These are phyloP conservation scores for Odontomachus brunneus DNA, from an alignment of 1,140 invertebrate species.

Conservation along the genomic window DNA sequence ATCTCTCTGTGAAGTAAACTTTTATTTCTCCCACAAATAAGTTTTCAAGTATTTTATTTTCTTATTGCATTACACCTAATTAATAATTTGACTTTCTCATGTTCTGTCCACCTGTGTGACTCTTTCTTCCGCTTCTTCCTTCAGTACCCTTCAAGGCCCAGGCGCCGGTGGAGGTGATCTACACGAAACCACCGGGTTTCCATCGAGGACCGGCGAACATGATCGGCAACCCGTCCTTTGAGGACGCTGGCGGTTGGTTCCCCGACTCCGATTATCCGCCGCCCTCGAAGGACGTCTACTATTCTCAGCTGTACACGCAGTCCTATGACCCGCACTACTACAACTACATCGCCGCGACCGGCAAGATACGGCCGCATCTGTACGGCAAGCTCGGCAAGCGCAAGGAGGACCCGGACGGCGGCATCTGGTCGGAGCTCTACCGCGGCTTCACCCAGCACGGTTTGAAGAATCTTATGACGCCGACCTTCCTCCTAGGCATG, in stretches of 20 bases:
- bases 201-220: slow-evolving; percentile 56
- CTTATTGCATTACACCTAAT: too few species aligned
- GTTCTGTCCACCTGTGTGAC: background rate
- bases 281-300: slow-evolving; percentile 76
- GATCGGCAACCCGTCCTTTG: slow-evolving; percentile 69
- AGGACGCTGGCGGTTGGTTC: slow-evolving; percentile 75
- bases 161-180: slow-evolving; percentile 77
- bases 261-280: slow-evolving; percentile 72
- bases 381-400: slow-evolving; percentile 79
- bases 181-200: slow-evolving; percentile 79
- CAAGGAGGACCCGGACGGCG: slow-evolving; percentile 66
- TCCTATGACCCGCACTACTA: slow-evolving; percentile 84
- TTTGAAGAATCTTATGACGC: slow-evolving; percentile 82
- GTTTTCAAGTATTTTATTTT: too few species aligned
- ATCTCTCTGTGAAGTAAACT: too few species aligned
- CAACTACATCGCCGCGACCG: slow-evolving; percentile 82
- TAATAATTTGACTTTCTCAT: background rate
- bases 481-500: slow-evolving; percentile 81
- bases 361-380: slow-evolving; percentile 81
- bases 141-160: slow-evolving; percentile 67
- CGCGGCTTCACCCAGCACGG: slow-evolving; percentile 82
- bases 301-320: slow-evolving; percentile 81
- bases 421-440: slow-evolving; percentile 79
- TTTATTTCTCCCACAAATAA: too few species aligned
- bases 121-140: background rate